phyloP scores from a whole-genome alignment of 2,888 invertebrate genomes.

The Phengaris alcon region DNA sequence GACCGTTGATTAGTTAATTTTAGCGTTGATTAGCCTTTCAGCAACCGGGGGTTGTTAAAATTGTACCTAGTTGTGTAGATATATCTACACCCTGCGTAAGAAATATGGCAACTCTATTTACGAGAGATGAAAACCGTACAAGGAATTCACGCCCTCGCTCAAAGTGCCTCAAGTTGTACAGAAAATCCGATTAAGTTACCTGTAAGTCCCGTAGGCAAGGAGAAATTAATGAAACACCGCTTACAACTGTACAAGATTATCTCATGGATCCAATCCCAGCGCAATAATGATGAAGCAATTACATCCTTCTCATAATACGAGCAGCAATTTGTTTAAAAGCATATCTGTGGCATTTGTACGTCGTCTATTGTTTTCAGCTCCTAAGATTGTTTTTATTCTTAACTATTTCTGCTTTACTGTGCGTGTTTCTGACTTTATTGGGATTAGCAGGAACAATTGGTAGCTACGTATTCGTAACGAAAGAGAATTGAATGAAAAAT shows the following conservation, averaged over 20 bases:
- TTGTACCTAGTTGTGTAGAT: too few relatives aligned
- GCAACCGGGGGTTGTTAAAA: too few relatives aligned
- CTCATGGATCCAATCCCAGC: constrained; percentile 40
- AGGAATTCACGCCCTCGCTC: constrained; percentile 37
- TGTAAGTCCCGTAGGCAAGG: constrained; percentile 46
- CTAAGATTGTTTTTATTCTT: background rate
- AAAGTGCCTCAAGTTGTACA: constrained; percentile 42
- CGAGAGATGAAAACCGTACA: constrained; percentile 31
- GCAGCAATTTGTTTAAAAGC: background rate
- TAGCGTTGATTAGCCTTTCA: too few relatives aligned
- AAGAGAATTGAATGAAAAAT: too few relatives aligned
- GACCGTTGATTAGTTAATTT: too few relatives aligned
- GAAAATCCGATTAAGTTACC: constrained; percentile 49
- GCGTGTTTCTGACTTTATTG: too few relatives aligned
- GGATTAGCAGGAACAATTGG: too few relatives aligned
- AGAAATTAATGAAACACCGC: constrained; percentile 51
- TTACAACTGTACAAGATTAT: constrained; percentile 46
- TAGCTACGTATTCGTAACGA: too few relatives aligned
- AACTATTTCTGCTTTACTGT: background rate
- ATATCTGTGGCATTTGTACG: background rate
- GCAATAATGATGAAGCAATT: constrained; percentile 47
- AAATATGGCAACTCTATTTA: constrained; percentile 22
- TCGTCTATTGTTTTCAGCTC: background rate
- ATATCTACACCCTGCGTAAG: too few relatives aligned
- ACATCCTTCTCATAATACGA: constrained; percentile 25